A percentile compares a stretch with the other conserved stretches of the same genome.
Conservation (phyloP, 2,797 vertebrate species). For the Botia kubotai region DNA sequence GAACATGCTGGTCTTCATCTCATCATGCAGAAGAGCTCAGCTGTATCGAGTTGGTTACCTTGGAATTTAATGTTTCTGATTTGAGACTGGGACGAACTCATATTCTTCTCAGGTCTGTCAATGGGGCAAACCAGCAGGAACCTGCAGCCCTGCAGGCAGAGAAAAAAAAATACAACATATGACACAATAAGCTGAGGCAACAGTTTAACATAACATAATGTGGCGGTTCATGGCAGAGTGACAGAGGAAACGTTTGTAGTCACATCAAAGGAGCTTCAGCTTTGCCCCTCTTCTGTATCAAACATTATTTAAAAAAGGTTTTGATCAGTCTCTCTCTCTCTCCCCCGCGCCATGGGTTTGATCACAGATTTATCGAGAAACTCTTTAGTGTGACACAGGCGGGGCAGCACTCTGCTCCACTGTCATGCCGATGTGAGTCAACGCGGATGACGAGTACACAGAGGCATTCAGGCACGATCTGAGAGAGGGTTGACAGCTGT, state of each 20-base stretch:
- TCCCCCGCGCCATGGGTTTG: constrained; percentile 68
- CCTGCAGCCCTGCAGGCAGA: constrained; percentile 66
- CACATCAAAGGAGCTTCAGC: constrained; percentile 76
- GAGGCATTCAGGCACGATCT: constrained; percentile 69
- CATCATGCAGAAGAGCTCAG: constrained; percentile 7
- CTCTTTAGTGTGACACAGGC: constrained; percentile 76
- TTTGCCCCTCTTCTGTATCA: constrained; percentile 66
- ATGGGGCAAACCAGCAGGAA: constrained; percentile 20
- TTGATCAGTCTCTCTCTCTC: constrained; percentile 71
- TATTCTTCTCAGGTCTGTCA: constrained; percentile 49
- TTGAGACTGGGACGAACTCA: constrained; percentile 51
- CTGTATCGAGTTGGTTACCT: constrained; percentile 32
- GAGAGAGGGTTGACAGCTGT: constrained; percentile 70
- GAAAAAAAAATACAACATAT: constrained; percentile 65
- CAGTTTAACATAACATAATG: constrained; percentile 73
- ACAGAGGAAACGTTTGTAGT: constrained; percentile 76
- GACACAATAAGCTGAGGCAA: constrained; percentile 75
- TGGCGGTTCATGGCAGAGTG: constrained; percentile 70
- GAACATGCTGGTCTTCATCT: neutral
- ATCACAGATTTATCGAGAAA: constrained; percentile 73
- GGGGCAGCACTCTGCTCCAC: constrained; percentile 56
- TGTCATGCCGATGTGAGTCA: constrained; percentile 72
- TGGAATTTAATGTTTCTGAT: constrained; percentile 10
- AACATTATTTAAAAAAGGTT: constrained; percentile 74
- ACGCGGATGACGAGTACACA: constrained; percentile 68